Conservation (phyloP, 2,113 vertebrate species). For the Prunella fulvescens region DNA sequence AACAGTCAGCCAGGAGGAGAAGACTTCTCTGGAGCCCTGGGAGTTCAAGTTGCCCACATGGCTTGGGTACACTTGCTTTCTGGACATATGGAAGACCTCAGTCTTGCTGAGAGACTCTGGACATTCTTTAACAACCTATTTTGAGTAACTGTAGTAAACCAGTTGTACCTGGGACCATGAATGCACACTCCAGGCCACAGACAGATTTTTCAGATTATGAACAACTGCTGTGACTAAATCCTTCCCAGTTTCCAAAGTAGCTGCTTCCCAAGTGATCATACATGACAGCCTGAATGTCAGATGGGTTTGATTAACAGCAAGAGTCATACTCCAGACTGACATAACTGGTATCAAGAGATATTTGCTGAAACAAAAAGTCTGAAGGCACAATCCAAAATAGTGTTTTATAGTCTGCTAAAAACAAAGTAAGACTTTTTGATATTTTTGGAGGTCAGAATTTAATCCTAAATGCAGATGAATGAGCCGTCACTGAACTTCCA, state of each 20-base stretch:
- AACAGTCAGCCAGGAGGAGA: neutral
- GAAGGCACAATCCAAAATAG: neutral
- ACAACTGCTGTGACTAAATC: neutral
- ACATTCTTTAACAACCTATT: neutral
- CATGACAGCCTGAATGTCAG: neutral
- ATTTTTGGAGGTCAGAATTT: neutral
- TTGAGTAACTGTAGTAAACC: neutral
- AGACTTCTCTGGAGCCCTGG: accelerated
- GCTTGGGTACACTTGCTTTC: neutral
- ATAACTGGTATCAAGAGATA: neutral
- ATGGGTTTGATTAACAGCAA: neutral
- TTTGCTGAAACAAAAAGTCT: neutral
- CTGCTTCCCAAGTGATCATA: neutral
- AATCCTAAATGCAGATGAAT: neutral
- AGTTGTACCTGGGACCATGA: neutral
- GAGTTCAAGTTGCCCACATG: neutral
- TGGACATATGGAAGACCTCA: neutral
- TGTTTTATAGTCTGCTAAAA: neutral
- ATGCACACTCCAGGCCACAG: neutral
- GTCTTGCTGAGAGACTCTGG: neutral
- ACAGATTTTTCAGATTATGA: neutral
- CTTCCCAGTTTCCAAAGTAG: neutral
- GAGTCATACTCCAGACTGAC: neutral
- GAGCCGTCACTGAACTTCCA: neutral
- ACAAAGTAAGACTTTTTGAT: neutral